These are phyloP conservation scores for Protonemura montana DNA, from an alignment of 2,888 invertebrate genomes.

Conservation along the genomic window DNA sequence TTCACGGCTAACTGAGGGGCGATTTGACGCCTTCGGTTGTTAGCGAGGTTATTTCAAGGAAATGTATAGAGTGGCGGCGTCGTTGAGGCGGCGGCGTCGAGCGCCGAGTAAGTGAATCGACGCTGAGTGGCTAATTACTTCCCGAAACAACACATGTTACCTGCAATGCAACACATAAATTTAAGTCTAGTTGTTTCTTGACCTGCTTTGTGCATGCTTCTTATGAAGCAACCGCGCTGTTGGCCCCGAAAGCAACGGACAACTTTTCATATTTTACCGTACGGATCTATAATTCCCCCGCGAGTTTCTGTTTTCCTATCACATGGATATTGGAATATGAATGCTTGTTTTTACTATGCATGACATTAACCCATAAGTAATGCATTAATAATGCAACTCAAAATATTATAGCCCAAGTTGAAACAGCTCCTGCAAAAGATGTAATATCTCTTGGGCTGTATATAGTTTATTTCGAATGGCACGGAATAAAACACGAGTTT, in stretches of 20 bases:
- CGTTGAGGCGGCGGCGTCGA: not conserved
- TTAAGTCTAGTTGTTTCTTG: not conserved
- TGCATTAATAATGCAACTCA: slow-evolving; percentile 7
- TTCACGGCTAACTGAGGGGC: not conserved
- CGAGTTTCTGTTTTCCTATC: not conserved
- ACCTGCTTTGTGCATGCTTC: not conserved
- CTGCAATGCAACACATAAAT: not conserved
- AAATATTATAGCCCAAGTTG: not conserved
- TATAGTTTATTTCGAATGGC: not conserved
- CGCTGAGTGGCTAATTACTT: not conserved
- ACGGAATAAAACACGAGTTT: slow-evolving; percentile 7
- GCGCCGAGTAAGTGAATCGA: not conserved
- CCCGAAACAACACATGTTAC: slow-evolving; percentile 12
- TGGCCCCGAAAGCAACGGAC: not conserved
- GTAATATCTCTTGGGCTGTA: not conserved
- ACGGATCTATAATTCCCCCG: not conserved
- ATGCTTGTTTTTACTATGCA: slow-evolving; percentile 12
- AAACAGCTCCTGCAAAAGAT: not conserved
- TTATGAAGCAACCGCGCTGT: not conserved
- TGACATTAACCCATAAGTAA: not conserved
- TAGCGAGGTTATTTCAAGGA: no score
- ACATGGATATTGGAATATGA: not conserved
- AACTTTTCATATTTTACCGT: not conserved
- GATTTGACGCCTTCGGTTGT: no score
- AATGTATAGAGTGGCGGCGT: not conserved